These are phyloP conservation scores for Eueremaeus valkanovi DNA, from an alignment of 2,888 invertebrate species.

Conservation along the genomic window DNA sequence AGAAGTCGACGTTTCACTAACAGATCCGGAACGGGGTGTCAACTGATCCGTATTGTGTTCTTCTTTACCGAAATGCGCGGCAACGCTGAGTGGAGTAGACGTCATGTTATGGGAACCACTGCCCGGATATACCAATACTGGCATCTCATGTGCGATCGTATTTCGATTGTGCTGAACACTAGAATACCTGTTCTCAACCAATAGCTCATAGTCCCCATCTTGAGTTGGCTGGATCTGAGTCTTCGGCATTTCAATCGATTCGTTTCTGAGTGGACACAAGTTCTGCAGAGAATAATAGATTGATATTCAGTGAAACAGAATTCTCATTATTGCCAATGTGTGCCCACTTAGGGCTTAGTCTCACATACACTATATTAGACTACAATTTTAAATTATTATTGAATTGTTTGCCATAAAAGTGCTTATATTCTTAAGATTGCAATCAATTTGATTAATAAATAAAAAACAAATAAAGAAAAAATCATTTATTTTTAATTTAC, in stretches of 20 bases:
- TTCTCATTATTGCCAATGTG: too few relatives aligned
- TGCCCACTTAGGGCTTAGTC: too few relatives aligned
- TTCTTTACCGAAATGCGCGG: constrained; percentile 7
- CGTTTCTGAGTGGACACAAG: constrained; percentile 21
- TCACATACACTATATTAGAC: too few relatives aligned
- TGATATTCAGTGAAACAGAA: too few relatives aligned
- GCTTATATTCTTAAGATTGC: too few relatives aligned
- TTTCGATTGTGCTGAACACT: constrained; percentile 31
- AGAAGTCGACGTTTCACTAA: constrained; percentile 50
- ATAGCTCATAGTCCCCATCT: constrained; percentile 42
- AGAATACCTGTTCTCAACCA: constrained; percentile 40
- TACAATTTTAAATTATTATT: too few relatives aligned
- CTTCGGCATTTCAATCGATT: constrained; percentile 41
- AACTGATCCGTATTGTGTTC: constrained; percentile 39
- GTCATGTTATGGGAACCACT: constrained; percentile 6
- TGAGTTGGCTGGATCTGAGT: constrained; percentile 32
- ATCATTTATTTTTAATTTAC: too few relatives aligned
- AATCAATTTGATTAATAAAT: too few relatives aligned
- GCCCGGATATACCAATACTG: background rate
- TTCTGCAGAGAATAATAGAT: too few relatives aligned
- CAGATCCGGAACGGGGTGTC: constrained; percentile 44
- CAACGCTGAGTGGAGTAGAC: constrained; percentile 10
- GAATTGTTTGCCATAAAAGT: too few relatives aligned
- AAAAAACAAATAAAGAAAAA: too few relatives aligned
- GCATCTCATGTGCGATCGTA: background rate